Conservation (phyloP, 2,113 vertebrate species). For the Crotophaga sulcirostris region DNA sequence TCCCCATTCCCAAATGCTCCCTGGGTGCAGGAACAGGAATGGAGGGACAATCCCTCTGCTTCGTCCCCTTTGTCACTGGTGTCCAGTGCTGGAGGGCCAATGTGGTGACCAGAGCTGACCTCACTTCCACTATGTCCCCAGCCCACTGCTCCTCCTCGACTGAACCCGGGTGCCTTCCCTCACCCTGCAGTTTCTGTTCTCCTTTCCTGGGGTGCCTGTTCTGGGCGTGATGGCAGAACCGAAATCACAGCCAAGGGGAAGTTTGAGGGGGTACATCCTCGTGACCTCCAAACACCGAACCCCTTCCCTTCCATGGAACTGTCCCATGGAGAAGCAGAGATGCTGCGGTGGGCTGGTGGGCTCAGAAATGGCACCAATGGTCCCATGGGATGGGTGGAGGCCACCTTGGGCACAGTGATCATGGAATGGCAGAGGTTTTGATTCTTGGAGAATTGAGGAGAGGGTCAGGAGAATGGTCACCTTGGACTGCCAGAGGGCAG, state of each 20-base stretch:
- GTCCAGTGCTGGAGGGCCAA: not conserved
- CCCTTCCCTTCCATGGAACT: not conserved
- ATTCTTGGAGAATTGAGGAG: too few species aligned
- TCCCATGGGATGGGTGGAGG: not conserved
- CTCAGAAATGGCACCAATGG: not conserved
- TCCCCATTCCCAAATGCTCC: not conserved
- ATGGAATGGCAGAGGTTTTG: too few species aligned
- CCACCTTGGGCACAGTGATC: too few species aligned
- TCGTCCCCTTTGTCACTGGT: not conserved
- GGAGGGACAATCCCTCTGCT: not conserved
- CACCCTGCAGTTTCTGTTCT: not conserved
- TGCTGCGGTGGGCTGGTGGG: not conserved
- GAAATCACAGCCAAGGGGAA: not conserved
- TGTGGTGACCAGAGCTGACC: not conserved
- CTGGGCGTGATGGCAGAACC: not conserved
- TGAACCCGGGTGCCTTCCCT: not conserved
- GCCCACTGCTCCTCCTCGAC: not conserved
- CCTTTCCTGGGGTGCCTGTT: not conserved
- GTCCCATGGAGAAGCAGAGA: not conserved
- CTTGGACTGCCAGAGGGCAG: too few species aligned
- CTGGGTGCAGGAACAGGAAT: not conserved
- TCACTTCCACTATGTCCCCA: not conserved
- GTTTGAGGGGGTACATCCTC: rapidly evolving
- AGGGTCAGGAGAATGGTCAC: too few species aligned
- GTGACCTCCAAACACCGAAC: not conserved